A percentile compares a stretch with the other conserved stretches of the same genome.
Evolutionary conservation across 1,140 invertebrate species (phyloP).

Genomic region (Eumeta japonica): DNA sequence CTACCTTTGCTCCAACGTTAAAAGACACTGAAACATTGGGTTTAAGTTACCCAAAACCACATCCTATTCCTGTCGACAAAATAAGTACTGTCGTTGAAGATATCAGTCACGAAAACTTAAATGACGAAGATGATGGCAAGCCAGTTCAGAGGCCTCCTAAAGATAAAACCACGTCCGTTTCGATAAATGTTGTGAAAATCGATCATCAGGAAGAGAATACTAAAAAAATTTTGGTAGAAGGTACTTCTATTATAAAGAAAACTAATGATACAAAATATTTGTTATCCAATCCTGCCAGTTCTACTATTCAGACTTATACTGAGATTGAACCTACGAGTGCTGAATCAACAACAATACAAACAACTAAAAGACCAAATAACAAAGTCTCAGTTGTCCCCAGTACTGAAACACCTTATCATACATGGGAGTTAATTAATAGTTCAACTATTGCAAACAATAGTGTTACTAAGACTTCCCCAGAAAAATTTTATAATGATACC

Average conservation of each 20-base stretch:
- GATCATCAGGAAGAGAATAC: slow-evolving; percentile 35
- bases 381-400: slow-evolving; percentile 50
- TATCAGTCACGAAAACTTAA: slow-evolving; percentile 16
- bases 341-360: slow-evolving; percentile 21
- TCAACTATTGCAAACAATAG: slow-evolving; percentile 42
- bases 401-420: slow-evolving; percentile 41
- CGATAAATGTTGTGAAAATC: slow-evolving; percentile 41
- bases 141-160: slow-evolving; percentile 48
- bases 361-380: slow-evolving; percentile 45
- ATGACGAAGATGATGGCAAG: slow-evolving; percentile 41
- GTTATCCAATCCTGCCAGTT: too few relatives aligned
- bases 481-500: slow-evolving; percentile 54
- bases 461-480: slow-evolving; percentile 35
- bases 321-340: slow-evolving; percentile 11
- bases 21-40: slow-evolving; percentile 57
- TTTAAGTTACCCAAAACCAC: slow-evolving; percentile 56
- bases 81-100: slow-evolving; percentile 53
- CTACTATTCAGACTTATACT: slow-evolving; percentile 12
- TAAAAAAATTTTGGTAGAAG: slow-evolving; percentile 42
- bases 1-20: slow-evolving; percentile 55
- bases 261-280: slow-evolving; percentile 28
- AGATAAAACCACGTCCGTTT: slow-evolving; percentile 47
- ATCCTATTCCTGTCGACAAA: slow-evolving; percentile 69
- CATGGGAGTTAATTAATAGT: slow-evolving; percentile 52
- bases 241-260: slow-evolving; percentile 44